Percentiles rank a stretch among this genome's conserved stretches.
These are phyloP conservation scores for Listronotus bonariensis DNA, from an alignment of 1,140 invertebrate species.

Conservation along the genomic window DNA sequence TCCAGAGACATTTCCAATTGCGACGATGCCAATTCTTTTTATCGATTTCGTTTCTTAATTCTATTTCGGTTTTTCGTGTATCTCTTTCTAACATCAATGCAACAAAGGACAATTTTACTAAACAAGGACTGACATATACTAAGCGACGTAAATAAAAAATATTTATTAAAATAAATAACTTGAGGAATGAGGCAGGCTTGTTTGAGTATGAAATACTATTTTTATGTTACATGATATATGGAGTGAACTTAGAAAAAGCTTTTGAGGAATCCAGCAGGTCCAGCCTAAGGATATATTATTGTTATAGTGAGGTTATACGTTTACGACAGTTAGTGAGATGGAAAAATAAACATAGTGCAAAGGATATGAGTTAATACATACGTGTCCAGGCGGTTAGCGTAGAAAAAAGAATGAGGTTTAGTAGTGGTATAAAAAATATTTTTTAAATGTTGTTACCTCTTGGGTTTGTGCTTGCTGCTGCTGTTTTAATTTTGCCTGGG, in stretches of 20 bases:
- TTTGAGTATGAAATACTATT: conserved; percentile 25
- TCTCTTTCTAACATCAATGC: conserved; percentile 37
- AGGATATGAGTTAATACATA: conserved; percentile 30
- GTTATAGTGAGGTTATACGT: background rate
- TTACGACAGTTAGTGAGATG: conserved; percentile 12
- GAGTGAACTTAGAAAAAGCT: conserved; percentile 78
- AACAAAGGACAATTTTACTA: conserved; percentile 29
- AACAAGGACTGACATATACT: conserved; percentile 4
- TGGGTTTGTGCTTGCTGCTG: conserved; percentile 70
- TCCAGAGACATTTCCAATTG: conserved; percentile 4
- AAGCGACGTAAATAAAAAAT: conserved; percentile 14
- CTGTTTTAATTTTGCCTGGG: conserved; percentile 82
- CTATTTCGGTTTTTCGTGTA: conserved; percentile 20
- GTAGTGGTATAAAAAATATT: conserved; percentile 9
- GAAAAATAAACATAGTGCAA: background rate
- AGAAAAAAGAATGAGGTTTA: conserved; percentile 19
- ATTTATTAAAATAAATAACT: conserved; percentile 15
- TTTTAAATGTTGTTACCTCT: conserved; percentile 61
- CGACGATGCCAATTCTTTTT: background rate
- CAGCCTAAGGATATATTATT: conserved; percentile 62
- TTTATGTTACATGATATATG: conserved; percentile 28
- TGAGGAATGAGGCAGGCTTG: conserved; percentile 49
- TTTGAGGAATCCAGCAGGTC: conserved; percentile 85
- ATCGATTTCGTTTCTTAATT: conserved; percentile 20
- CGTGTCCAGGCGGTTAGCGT: conserved; percentile 23